These are phyloP conservation scores for Alosa sapidissima DNA, from an alignment of 2,797 vertebrate species.

Conservation along the genomic window DNA sequence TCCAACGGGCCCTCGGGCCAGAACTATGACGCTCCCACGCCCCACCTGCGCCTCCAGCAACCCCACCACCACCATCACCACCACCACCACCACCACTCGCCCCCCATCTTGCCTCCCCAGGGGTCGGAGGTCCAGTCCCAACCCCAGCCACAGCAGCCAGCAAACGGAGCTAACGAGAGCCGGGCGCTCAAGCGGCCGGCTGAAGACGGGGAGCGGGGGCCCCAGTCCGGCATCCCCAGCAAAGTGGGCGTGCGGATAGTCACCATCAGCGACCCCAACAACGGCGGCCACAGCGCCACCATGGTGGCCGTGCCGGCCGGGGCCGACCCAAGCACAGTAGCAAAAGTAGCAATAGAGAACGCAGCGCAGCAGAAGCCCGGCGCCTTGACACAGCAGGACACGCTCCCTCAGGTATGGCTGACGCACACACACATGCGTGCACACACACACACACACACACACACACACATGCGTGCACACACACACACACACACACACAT, in stretches of 20 bases:
- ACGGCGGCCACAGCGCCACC: conserved; percentile 94
- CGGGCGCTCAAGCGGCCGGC: conserved; percentile 91
- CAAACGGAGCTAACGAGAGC: conserved; percentile 87
- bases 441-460: neutral
- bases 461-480: conserved; percentile 37
- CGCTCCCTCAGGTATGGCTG: conserved; percentile 78
- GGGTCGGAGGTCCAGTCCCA: conserved; percentile 67
- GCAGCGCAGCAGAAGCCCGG: conserved; percentile 96
- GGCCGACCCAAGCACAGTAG: conserved; percentile 98
- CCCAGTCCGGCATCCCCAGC: conserved; percentile 90
- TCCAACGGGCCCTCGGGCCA: conserved; percentile 91
- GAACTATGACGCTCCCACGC: conserved; percentile 81
- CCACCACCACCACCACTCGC: conserved; percentile 71
- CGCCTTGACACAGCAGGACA: conserved; percentile 81
- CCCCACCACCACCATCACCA: conserved; percentile 77
- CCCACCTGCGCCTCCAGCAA: conserved; percentile 61
- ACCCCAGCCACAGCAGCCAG: conserved; percentile 57
- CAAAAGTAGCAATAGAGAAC: conserved; percentile 99
- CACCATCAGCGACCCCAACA: conserved; percentile 99
- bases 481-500: conserved; percentile 7
- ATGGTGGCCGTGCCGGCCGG: conserved; percentile 99
- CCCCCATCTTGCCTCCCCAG: conserved; percentile 69
- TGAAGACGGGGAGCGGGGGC: conserved; percentile 84
- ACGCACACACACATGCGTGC: neutral
- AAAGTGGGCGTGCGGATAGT: conserved; percentile 99